phyloP scores from a whole-genome alignment of 2,113 vertebrate genomes.

The Struthio camelus region DNA sequence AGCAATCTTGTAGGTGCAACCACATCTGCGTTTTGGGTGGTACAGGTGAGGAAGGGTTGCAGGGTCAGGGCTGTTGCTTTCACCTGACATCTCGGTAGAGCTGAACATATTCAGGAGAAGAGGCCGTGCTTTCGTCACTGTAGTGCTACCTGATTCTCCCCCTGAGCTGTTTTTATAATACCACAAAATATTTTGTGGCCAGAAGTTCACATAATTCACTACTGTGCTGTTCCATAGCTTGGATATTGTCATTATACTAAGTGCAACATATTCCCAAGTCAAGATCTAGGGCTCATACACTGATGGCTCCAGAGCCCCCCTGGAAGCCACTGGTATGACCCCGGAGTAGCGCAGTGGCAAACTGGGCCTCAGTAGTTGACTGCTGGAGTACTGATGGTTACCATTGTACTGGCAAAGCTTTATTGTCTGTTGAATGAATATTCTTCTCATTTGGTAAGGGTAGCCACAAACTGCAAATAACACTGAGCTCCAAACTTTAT shows the following conservation, averaged over 20 bases:
- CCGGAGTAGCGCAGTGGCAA: not conserved
- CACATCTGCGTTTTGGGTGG: not conserved
- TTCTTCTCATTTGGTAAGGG: slow-evolving; percentile 50
- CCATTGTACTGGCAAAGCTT: not conserved
- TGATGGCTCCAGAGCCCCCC: slow-evolving; percentile 43
- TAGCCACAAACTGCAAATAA: slow-evolving; percentile 60
- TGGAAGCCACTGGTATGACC: not conserved
- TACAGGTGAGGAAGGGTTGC: not conserved
- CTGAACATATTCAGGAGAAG: not conserved
- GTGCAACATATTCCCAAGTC: slow-evolving; percentile 74
- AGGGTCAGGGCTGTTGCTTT: not conserved
- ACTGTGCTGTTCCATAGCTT: not conserved
- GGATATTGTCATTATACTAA: not conserved
- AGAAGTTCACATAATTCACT: not conserved
- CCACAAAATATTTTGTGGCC: not conserved
- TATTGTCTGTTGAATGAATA: not conserved
- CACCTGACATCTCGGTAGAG: not conserved
- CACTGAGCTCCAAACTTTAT: slow-evolving; percentile 26
- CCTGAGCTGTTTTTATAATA: not conserved
- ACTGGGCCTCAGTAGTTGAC: accelerated
- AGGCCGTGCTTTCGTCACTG: not conserved
- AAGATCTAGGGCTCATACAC: not conserved
- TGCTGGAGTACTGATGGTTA: not conserved
- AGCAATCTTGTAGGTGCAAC: not conserved
- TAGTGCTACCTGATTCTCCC: not conserved